Evolutionary conservation across 2,888 invertebrate species (phyloP), one percentile per base, ranked within the genome.

Genomic region (Petrolisthes manimaculis): DNA sequence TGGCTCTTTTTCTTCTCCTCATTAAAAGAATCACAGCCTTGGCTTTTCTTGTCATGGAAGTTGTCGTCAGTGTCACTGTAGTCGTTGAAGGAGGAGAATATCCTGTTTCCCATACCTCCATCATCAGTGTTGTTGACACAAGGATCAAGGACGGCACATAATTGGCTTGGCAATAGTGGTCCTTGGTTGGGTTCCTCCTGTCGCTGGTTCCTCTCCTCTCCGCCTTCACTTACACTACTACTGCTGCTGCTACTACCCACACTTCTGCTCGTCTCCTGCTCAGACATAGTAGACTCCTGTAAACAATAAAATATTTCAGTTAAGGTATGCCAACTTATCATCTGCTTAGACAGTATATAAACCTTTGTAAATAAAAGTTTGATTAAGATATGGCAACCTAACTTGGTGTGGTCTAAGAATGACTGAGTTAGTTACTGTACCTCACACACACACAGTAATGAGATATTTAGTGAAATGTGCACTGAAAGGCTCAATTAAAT

Each of bases 231-330:
- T 5, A 54, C 53, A 6, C 14, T 54, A 24, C 24, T 71, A 8
- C 14, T 53, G n/a, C 18, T 24, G 75, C 24, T 82, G 55, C 74
- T 75, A 80, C 81, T 88, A 21, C 67, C 79, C 69, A 75, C 79
- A 84, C 84, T 88, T 88, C 88, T 88, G 71, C 88, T 88, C 81
- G 84, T 88, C 84, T 88, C 88, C 54, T 88, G 88, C 61, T 88
- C 88, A 78, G 84, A 88, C 88, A 88, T 88, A 88, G 84, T 84
- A 56, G 61, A 84, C 37, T 67, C 80, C 88, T 88, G 88, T 12
- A 67, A 74, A 56, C n/a, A 82, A 67, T 53, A 78, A 67, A n/a
- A 9, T 37, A 1, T 37, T 37, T 37, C 2, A 1, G 37, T 37
- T 37, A 37, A 37, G 37, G 37, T 37, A 54, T 21, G 51, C 37